Conservation (phyloP, 2,113 vertebrate species). For the Oostethus manadensis region DNA sequence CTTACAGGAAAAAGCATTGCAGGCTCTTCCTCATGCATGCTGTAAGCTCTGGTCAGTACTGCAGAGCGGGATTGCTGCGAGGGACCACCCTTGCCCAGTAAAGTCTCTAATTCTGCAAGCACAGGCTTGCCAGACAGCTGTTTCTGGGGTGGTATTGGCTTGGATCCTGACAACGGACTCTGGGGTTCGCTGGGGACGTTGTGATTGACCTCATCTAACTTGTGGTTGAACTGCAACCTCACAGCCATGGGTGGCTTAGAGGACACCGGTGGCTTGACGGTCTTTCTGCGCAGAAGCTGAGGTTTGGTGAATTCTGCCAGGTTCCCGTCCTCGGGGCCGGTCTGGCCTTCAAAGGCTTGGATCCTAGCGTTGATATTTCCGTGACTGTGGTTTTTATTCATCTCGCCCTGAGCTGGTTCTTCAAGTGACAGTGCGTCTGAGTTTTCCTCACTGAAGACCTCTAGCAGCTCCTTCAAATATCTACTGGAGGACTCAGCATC, state of each 20-base stretch:
- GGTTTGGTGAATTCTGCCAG: constrained; percentile 60
- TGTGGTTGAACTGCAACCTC: constrained; percentile 57
- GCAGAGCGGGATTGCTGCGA: constrained; percentile 56
- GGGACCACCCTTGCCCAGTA: constrained; percentile 36
- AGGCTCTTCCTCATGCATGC: constrained; percentile 55
- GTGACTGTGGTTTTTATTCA: constrained; percentile 77
- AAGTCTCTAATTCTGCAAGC: constrained; percentile 37
- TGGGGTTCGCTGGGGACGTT: constrained; percentile 8
- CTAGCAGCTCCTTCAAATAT: constrained; percentile 65
- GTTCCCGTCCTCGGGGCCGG: constrained; percentile 44
- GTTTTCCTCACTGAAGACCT: constrained; percentile 47
- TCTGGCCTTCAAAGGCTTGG: constrained; percentile 86
- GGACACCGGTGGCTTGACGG: constrained; percentile 66
- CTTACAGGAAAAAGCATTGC: neutral
- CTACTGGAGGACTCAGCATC: constrained; percentile 30
- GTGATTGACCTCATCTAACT: constrained; percentile 14
- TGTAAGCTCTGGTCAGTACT: constrained; percentile 62
- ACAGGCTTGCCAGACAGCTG: constrained; percentile 20
- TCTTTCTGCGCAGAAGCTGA: constrained; percentile 73
- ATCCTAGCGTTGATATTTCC: constrained; percentile 81
- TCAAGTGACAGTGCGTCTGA: constrained; percentile 11
- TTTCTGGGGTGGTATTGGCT: constrained; percentile 74
- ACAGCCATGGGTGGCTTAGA: constrained; percentile 77
- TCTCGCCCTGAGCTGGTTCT: constrained; percentile 53
- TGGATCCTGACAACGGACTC: constrained; percentile 66